Evolutionary conservation across 1,140 invertebrate genomes (phyloP).

Genomic region (Bactericera cockerelli): DNA sequence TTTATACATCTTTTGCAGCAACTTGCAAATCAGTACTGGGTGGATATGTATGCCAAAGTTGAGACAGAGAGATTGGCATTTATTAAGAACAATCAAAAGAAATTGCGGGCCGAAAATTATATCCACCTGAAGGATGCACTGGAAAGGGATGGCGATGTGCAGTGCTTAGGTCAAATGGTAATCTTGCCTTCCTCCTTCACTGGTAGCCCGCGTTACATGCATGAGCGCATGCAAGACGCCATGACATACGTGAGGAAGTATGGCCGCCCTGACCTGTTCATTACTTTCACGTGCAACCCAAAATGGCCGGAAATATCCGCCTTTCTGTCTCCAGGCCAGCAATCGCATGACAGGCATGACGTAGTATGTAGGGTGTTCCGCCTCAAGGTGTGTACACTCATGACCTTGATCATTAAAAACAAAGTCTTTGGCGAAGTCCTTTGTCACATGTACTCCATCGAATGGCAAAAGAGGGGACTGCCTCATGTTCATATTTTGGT

Average conservation of each 20-base stretch:
- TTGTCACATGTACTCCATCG: constrained; percentile 27
- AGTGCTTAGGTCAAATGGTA: constrained; percentile 20
- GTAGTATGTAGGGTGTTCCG: constrained; percentile 17
- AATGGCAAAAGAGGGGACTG: constrained; percentile 32
- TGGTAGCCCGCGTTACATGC: constrained; percentile 30
- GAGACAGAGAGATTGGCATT: constrained; percentile 30
- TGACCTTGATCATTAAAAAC: constrained; percentile 14
- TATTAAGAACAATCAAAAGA: constrained; percentile 31
- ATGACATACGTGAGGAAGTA: constrained; percentile 26
- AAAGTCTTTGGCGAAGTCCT: constrained; percentile 1
- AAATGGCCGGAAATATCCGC: constrained; percentile 10
- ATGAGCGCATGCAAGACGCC: constrained; percentile 30
- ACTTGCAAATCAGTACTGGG: no score
- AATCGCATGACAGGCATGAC: constrained; percentile 21
- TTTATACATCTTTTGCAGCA: no score
- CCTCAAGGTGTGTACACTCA: constrained; percentile 15
- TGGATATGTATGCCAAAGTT: constrained; percentile 36
- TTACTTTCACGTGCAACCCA: no score
- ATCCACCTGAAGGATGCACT: constrained; percentile 29
- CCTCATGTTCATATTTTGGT: background rate
- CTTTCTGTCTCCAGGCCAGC: constrained; percentile 21
- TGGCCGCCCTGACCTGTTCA: constrained; percentile 28
- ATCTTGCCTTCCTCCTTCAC: constrained; percentile 30
- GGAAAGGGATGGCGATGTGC: constrained; percentile 13
- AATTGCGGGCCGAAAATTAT: constrained; percentile 33